Evolutionary conservation across 1,140 invertebrate species (phyloP).

Genomic region (Tetragnatha versicolor): DNA sequence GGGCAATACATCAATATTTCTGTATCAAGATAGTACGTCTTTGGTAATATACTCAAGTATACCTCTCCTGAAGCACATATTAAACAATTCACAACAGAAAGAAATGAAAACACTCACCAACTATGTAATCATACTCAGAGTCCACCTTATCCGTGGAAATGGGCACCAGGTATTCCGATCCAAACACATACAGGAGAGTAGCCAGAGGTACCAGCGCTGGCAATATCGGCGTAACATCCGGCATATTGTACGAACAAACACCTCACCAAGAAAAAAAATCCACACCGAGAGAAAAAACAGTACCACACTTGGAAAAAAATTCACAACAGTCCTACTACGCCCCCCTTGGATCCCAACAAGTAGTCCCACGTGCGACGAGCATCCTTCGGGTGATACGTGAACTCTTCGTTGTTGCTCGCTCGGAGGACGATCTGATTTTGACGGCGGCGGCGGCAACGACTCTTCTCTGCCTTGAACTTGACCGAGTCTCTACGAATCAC

Average conservation of each 20-base stretch:
- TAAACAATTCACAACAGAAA: no score
- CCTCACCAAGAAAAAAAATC: background rate
- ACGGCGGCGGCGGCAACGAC: background rate
- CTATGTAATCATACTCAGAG: slow-evolving; percentile 59
- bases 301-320: background rate
- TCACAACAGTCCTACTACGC: background rate
- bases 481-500: slow-evolving; percentile 32
- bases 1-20: no score
- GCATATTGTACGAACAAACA: slow-evolving; percentile 7
- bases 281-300: no score
- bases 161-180: slow-evolving; percentile 56
- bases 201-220: slow-evolving; percentile 58
- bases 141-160: slow-evolving; percentile 58
- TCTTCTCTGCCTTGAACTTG: slow-evolving; percentile 45
- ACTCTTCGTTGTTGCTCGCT: background rate
- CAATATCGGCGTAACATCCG: slow-evolving; percentile 48
- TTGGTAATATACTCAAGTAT: no score
- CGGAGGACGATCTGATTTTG: slow-evolving; percentile 4
- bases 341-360: background rate
- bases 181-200: slow-evolving; percentile 57
- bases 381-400: background rate
- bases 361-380: background rate
- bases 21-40: no score
- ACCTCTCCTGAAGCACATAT: no score
- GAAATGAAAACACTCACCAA: slow-evolving; percentile 50